Conservation (phyloP, 2,888 invertebrate species). For the Caenorhabditis becei region DNA sequence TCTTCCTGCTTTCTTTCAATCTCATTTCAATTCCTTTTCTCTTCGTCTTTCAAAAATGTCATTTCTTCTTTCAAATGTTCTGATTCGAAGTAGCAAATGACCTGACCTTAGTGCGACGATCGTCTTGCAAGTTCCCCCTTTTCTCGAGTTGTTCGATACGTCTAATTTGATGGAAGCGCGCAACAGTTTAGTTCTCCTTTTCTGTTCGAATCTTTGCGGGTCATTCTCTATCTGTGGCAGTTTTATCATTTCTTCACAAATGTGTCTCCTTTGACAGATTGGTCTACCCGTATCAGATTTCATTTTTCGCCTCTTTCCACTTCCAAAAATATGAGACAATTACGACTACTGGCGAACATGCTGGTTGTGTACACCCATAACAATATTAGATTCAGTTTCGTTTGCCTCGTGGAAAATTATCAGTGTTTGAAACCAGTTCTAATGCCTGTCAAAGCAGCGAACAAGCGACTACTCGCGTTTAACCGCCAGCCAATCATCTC, state of each 20-base stretch:
- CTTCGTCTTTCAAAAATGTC: background rate
- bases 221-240: slow-evolving; percentile 50
- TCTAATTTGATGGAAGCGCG: slow-evolving; percentile 45
- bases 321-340: slow-evolving; percentile 27
- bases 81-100: too few species aligned
- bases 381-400: slow-evolving; percentile 54
- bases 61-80: background rate
- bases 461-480: slow-evolving; percentile 27
- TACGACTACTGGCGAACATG: slow-evolving; percentile 35
- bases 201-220: slow-evolving; percentile 52
- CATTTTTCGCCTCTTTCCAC: slow-evolving; percentile 16
- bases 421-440: slow-evolving; percentile 56
- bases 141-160: slow-evolving; percentile 15
- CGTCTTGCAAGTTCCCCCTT: slow-evolving; percentile 6
- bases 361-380: slow-evolving; percentile 39
- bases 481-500: slow-evolving; percentile 22
- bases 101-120: too few species aligned
- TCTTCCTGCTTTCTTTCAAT: background rate
- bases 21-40: background rate
- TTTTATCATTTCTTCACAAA: slow-evolving; percentile 50
- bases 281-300: slow-evolving; percentile 51
- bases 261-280: slow-evolving; percentile 48
- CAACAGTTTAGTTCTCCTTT: slow-evolving; percentile 45
- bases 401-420: slow-evolving; percentile 52
- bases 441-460: slow-evolving; percentile 29